A percentile compares a stretch with the other conserved stretches of the same genome.
phyloP scores from a whole-genome alignment of 2,797 vertebrate genomes.

The Eulemur mongoz region DNA sequence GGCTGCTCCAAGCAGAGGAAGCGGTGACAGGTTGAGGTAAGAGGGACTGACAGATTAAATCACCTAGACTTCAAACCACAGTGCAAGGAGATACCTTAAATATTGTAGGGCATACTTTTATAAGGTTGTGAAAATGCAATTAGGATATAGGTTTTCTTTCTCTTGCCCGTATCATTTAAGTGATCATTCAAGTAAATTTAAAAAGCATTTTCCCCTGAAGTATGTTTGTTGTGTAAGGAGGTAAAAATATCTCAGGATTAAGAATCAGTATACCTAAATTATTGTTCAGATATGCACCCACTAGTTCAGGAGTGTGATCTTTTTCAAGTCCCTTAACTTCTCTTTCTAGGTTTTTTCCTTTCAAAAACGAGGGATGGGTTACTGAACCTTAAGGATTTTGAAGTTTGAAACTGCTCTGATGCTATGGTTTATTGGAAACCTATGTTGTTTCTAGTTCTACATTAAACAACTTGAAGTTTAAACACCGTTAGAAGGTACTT shows the following conservation, averaged over 20 bases:
- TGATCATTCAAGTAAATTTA: slow-evolving; percentile 24
- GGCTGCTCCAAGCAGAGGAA: neutral
- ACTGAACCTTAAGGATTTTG: neutral
- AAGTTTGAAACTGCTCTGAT: neutral
- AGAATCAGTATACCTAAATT: neutral
- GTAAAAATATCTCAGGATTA: neutral
- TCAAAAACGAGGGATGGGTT: neutral
- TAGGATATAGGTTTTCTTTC: neutral
- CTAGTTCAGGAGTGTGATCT: neutral
- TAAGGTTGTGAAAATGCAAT: neutral
- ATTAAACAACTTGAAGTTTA: neutral
- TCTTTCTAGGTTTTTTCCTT: neutral
- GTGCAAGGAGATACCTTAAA: neutral
- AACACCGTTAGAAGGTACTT: neutral
- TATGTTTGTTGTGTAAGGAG: neutral
- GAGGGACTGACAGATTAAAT: neutral
- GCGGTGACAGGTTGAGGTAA: neutral
- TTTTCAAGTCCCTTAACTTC: neutral
- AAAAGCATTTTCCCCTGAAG: neutral
- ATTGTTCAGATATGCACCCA: neutral
- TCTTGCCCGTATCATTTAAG: neutral
- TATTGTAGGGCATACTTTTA: neutral
- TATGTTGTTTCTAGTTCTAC: neutral
- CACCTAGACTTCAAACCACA: neutral
- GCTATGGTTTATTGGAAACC: neutral